Base-by-base conservation (phyloP, 35 echinoderm and acorn worm species). In the Anneissia japonica region DNA sequence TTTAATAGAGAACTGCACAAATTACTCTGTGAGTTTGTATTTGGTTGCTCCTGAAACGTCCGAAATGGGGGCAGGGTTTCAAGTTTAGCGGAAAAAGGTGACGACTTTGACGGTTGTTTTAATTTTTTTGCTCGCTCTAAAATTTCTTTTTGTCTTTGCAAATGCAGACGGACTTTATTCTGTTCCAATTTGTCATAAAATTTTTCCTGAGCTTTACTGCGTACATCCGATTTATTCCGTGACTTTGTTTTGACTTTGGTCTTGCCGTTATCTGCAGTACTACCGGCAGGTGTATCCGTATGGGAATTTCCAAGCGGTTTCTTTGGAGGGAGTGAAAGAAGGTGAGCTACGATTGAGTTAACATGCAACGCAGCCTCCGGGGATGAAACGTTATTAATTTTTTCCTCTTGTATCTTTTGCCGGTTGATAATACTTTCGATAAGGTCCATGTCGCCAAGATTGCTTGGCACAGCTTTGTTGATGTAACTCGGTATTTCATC, bases 111-210 rank as follows among this genome's bases (percentile, higher is more conserved):
- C 12, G 79, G 51, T 64, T 64, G 51, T 64, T 64, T 64, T 64
- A 64, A 64, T 64, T 23, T 6, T 64, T 64, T 64, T 26, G 51
- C 51, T 64, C 51, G 5, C 26, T 64, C 51, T 64, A 64, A 76
- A 40, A 93, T 84, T 64, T 93, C 87, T 75, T 89, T 89, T 39
- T 93, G 87, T 82, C 92, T 75, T 72, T 93, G 86, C 81, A 83
- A 46, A 77, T 84, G 79, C 74, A 93, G 46, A 30, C 87, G 39
- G 40, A 81, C 76, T 82, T 89, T 93, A 82, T 93, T 93, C 43
- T 88, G 84, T 84, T 89, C 87, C 4, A 93, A 55, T 77, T 93
- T 93, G 39, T 93, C 87, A 31, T 88, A 87, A 46, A 93, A 55
- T 37, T 88, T 87, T 11, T 89, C 92, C 73, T 90, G 87, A 30